Evolutionary conservation across 92 coral and sea anemone species (phyloP).

Genomic region (Blastomussa wellsi): DNA sequence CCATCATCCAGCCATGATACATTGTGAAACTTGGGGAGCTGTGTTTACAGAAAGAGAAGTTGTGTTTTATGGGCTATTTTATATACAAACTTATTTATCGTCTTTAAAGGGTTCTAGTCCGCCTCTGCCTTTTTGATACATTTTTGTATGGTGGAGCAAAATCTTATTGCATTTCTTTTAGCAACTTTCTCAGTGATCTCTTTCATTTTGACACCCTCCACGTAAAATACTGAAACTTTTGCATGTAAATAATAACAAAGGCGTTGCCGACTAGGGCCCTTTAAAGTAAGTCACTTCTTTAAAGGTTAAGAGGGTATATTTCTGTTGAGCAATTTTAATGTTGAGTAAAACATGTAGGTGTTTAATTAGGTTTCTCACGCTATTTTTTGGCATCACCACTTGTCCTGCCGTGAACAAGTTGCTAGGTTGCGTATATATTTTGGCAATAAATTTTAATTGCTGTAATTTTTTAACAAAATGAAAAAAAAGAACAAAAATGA

Average conservation of each 20-base stretch:
- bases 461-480: not conserved
- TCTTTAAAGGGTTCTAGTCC: too few relatives aligned
- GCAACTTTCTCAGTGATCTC: too few relatives aligned
- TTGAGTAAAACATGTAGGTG: not conserved
- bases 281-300: slow-evolving; percentile 3
- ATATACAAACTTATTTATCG: not conserved
- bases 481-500: not conserved
- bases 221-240: too few relatives aligned
- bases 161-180: too few relatives aligned
- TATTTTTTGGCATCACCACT: not conserved
- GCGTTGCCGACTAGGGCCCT: too few relatives aligned
- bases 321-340: not conserved
- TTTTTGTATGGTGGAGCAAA: too few relatives aligned
- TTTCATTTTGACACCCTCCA: too few relatives aligned
- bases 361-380: not conserved
- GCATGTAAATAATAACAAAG: too few relatives aligned
- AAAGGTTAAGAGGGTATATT: not conserved
- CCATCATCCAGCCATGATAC: too few relatives aligned
- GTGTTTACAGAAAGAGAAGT: not conserved
- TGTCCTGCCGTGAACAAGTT: not conserved
- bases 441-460: not conserved
- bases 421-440: not conserved
- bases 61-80: not conserved
- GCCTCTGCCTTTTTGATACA: too few relatives aligned
- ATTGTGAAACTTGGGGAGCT: not conserved